A percentile compares a stretch with the other conserved stretches of the same genome.
phyloP scores from a whole-genome alignment of 2,797 vertebrate species.

The Hephaestus fuliginosus region DNA sequence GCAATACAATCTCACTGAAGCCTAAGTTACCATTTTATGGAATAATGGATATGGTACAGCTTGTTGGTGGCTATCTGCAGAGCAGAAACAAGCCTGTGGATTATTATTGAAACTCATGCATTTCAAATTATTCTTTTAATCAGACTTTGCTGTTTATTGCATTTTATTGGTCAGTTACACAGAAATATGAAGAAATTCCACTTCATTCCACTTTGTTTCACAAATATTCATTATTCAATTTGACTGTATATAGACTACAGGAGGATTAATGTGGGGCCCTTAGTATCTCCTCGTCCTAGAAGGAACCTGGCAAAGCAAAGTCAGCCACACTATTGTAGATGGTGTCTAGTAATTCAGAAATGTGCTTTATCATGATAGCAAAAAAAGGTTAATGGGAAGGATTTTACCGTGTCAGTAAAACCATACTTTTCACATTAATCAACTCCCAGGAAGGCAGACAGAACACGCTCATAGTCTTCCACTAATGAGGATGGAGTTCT shows the following conservation, averaged over 20 bases:
- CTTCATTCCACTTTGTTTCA: background rate
- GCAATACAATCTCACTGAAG: constrained; percentile 2
- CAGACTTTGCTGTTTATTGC: background rate
- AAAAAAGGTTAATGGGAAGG: constrained; percentile 50
- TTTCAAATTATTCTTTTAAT: constrained; percentile 16
- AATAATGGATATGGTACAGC: background rate
- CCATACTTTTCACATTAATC: constrained; percentile 63
- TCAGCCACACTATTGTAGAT: constrained; percentile 6
- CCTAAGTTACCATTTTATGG: background rate
- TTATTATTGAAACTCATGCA: constrained; percentile 9
- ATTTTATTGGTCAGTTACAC: background rate
- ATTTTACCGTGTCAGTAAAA: constrained; percentile 57
- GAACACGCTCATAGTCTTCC: background rate
- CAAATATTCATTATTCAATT: background rate
- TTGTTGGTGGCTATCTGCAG: background rate
- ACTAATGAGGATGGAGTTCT: constrained; percentile 50
- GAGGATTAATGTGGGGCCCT: constrained; percentile 33
- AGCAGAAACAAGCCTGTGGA: background rate
- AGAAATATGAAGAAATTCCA: background rate
- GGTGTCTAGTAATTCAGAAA: constrained; percentile 36
- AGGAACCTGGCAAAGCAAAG: constrained; percentile 24
- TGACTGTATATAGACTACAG: background rate
- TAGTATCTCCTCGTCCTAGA: constrained; percentile 15
- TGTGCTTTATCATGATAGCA: constrained; percentile 45
- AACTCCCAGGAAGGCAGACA: constrained; percentile 25